Conservation (phyloP, 2,797 vertebrate genomes). For the Iguana delicatissima region DNA sequence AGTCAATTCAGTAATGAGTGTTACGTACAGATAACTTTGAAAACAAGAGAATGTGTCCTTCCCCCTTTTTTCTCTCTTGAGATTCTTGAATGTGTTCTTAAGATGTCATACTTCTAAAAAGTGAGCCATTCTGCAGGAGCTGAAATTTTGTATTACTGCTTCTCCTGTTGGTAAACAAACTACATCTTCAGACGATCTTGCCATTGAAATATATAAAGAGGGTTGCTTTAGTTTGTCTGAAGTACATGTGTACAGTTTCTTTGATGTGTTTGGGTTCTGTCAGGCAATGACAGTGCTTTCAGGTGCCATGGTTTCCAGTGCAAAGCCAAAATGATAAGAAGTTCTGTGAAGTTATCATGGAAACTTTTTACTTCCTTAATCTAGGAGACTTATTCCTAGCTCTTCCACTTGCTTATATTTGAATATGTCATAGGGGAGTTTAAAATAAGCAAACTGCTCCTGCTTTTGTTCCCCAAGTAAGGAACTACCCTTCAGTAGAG, state of each 20-base stretch:
- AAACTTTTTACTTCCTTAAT: constrained; percentile 40
- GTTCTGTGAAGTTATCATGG: constrained; percentile 44
- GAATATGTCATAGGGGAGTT: constrained; percentile 40
- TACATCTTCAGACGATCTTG: constrained; percentile 53
- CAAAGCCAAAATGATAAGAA: neutral
- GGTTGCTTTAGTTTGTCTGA: constrained; percentile 58
- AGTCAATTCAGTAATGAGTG: constrained; percentile 23
- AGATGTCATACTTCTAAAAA: constrained; percentile 66
- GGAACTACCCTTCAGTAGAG: constrained; percentile 61
- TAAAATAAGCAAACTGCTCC: constrained; percentile 48
- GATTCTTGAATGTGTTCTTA: constrained; percentile 58
- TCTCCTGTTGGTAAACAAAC: constrained; percentile 67
- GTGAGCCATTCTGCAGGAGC: constrained; percentile 58
- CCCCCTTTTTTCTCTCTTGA: neutral
- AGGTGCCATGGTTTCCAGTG: constrained; percentile 48
- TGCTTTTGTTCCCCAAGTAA: constrained; percentile 36
- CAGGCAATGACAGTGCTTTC: constrained; percentile 47
- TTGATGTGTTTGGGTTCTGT: constrained; percentile 59
- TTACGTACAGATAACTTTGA: constrained; percentile 50
- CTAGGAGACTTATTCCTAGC: neutral
- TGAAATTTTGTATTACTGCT: constrained; percentile 62
- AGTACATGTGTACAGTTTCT: constrained; percentile 46
- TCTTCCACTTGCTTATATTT: neutral
- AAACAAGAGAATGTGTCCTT: constrained; percentile 39
- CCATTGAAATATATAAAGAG: constrained; percentile 53